Conservation (phyloP, 2,888 invertebrate genomes). For the Penaeus monodon region DNA sequence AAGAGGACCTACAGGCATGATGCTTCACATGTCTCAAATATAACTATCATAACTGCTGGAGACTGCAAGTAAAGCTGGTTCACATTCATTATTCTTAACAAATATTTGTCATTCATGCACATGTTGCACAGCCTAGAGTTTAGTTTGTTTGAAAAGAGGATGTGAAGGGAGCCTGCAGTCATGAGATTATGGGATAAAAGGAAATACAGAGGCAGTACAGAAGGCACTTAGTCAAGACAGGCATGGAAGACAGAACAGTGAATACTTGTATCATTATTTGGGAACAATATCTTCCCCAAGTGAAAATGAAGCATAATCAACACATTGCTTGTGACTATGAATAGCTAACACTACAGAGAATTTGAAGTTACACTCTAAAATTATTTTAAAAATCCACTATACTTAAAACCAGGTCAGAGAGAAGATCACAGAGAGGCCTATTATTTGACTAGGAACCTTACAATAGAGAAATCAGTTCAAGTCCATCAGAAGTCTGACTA, state of each 20-base stretch:
- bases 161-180: background rate
- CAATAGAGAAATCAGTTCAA: constrained; percentile 17
- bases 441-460: constrained; percentile 31
- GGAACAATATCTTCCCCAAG: constrained; percentile 29
- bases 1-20: constrained; percentile 29
- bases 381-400: constrained; percentile 18
- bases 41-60: constrained; percentile 5
- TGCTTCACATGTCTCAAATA: constrained; percentile 35
- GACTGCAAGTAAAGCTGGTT: constrained; percentile 16
- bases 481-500: constrained; percentile 32
- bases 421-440: constrained; percentile 31
- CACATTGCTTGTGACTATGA: constrained; percentile 29
- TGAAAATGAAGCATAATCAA: constrained; percentile 37
- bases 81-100: constrained; percentile 18
- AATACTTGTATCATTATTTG: constrained; percentile 35
- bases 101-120: constrained; percentile 28
- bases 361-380: constrained; percentile 19
- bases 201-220: constrained; percentile 8
- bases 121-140: constrained; percentile 27
- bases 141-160: constrained; percentile 6
- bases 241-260: constrained; percentile 51
- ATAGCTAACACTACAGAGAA: constrained; percentile 29
- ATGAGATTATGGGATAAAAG: background rate
- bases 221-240: constrained; percentile 49
- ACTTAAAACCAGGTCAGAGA: constrained; percentile 43